phyloP scores from a whole-genome alignment of 2,113 vertebrate species.

The Sardina pilchardus region DNA sequence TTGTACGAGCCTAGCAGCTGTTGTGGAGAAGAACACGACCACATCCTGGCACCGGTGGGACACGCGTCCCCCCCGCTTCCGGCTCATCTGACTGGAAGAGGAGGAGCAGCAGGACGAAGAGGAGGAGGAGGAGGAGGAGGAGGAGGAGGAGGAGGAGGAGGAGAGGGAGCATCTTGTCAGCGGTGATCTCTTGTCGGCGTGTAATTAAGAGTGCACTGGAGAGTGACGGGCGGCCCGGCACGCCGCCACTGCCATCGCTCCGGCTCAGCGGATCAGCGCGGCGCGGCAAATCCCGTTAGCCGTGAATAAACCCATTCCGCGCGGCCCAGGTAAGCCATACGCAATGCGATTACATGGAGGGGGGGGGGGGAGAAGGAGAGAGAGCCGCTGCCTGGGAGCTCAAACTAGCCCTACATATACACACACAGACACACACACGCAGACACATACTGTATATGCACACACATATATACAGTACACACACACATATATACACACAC shows the following conservation, averaged over 20 bases:
- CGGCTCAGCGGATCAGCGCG: constrained; percentile 42
- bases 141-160: neutral
- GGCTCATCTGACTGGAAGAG: neutral
- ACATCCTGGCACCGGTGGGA: neutral
- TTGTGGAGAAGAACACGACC: no score
- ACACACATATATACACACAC: neutral
- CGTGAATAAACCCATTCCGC: constrained; percentile 59
- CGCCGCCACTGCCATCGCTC: neutral
- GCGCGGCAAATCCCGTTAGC: constrained; percentile 62
- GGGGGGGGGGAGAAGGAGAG: constrained; percentile 9
- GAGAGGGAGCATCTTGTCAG: constrained; percentile 42
- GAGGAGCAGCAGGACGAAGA: neutral
- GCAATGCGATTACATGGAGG: constrained; percentile 63
- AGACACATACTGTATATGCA: constrained; percentile 38
- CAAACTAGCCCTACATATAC: constrained; percentile 44
- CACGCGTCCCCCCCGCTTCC: neutral
- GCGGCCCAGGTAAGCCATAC: constrained; percentile 58
- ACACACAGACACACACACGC: constrained; percentile 25
- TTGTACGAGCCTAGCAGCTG: no score
- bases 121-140: neutral
- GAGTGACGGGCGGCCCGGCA: constrained; percentile 38
- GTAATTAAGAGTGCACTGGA: constrained; percentile 56
- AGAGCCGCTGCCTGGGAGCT: constrained; percentile 48
- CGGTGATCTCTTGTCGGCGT: constrained; percentile 53
- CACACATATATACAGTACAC: constrained; percentile 20